Conservation (phyloP, 2,113 vertebrate species). For the Scalopus aquaticus region DNA sequence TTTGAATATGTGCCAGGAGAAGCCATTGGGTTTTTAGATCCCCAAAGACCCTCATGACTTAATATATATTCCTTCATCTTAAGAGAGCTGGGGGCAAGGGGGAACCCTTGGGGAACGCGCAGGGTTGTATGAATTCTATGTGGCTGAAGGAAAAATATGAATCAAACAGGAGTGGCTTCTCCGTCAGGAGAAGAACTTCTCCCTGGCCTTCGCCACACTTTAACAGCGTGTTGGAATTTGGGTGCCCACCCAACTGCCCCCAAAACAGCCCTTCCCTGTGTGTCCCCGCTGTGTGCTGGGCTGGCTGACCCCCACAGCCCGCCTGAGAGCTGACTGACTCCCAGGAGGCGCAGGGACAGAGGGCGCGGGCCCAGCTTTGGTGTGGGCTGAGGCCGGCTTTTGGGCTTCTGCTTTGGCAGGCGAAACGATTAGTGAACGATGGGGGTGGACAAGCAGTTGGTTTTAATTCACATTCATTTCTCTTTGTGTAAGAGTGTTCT, state of each 20-base stretch:
- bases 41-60: background rate
- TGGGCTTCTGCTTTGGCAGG: rapidly evolving
- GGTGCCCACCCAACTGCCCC: background rate
- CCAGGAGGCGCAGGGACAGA: background rate
- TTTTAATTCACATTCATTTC: background rate
- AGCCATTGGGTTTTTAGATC: background rate
- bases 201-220: background rate
- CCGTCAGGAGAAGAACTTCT: no score
- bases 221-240: rapidly evolving
- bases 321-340: constrained; percentile 83
- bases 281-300: constrained; percentile 62
- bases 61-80: background rate
- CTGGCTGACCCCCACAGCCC: constrained; percentile 84
- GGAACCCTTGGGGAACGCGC: background rate
- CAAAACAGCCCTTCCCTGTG: background rate
- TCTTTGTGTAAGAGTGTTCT: background rate
- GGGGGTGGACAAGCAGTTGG: no score
- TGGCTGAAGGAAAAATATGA: background rate
- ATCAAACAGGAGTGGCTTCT: no score
- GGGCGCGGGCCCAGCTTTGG: background rate
- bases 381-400: background rate
- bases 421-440: background rate
- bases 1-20: constrained; percentile 80
- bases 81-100: background rate
- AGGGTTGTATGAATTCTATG: background rate